These are phyloP conservation scores for Acanthopagrus latus DNA, from an alignment of 2,797 vertebrate genomes.

Conservation along the genomic window DNA sequence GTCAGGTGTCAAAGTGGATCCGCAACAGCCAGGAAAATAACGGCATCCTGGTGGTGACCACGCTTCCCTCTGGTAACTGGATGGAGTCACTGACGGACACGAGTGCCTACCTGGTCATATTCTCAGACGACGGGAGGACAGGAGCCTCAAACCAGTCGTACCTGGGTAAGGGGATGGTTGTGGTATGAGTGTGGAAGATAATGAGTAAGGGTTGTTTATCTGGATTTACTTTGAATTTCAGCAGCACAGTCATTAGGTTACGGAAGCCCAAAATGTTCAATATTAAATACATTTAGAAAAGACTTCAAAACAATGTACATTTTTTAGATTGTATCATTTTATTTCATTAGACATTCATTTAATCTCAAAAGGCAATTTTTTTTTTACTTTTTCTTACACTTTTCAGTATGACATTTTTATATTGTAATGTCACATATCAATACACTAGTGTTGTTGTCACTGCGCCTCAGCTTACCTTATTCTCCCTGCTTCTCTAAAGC, in stretches of 20 bases:
- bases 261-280: background rate
- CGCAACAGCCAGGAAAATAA: slow-evolving; percentile 79
- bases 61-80: slow-evolving; percentile 70
- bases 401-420: no score
- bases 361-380: no score
- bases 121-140: slow-evolving; percentile 84
- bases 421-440: no score
- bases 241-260: background rate
- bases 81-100: slow-evolving; percentile 74
- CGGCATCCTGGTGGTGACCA: slow-evolving; percentile 84
- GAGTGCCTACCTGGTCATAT: slow-evolving; percentile 87
- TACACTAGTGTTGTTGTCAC: no score
- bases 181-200: background rate
- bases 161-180: slow-evolving; percentile 53
- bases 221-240: background rate
- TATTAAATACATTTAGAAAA: no score
- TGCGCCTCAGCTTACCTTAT: no score
- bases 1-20: slow-evolving; percentile 87
- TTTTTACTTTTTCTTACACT: no score
- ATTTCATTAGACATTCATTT: no score
- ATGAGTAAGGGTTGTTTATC: background rate
- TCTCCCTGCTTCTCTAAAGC: no score
- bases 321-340: no score
- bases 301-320: no score
- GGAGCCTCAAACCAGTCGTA: slow-evolving; percentile 63